Percentiles rank a stretch among this genome's conserved stretches.
These are phyloP conservation scores for Tolmerus cingulatus DNA, from an alignment of 2,888 invertebrate species.

Conservation along the genomic window DNA sequence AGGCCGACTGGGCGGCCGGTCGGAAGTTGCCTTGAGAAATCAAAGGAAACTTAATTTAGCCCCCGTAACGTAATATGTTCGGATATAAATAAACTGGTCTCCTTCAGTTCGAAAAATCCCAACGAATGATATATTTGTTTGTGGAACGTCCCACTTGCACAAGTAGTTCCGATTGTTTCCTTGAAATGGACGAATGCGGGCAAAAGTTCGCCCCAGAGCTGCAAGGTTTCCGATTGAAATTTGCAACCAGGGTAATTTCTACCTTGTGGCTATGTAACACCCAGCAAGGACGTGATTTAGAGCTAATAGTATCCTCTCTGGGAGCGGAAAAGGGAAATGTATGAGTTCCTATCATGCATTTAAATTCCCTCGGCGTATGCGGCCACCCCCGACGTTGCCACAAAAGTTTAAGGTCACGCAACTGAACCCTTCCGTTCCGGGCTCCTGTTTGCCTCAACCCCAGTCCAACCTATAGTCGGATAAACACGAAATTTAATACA, in stretches of 20 bases:
- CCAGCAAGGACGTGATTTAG: conserved; percentile 32
- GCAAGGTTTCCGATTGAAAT: conserved; percentile 26
- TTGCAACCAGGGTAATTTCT: conserved; percentile 19
- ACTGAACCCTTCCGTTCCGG: not conserved
- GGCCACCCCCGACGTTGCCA: not conserved
- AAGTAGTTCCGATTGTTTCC: conserved; percentile 36
- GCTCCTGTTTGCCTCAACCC: not conserved
- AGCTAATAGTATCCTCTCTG: conserved; percentile 36
- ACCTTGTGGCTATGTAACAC: conserved; percentile 18
- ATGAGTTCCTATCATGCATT: conserved; percentile 26
- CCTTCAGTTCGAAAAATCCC: not conserved
- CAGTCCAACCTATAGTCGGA: not conserved
- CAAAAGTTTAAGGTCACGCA: conserved; percentile 36
- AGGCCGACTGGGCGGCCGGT: conserved; percentile 3
- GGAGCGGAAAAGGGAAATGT: conserved; percentile 18
- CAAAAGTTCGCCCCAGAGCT: conserved; percentile 14
- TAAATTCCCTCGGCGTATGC: not conserved
- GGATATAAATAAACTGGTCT: conserved; percentile 3
- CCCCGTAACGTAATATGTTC: not conserved
- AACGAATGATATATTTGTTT: conserved; percentile 5
- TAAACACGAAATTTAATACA: conserved; percentile 12
- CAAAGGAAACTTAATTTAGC: conserved; percentile 14
- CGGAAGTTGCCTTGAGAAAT: conserved; percentile 5
- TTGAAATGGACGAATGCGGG: not conserved
- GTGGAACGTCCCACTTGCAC: not conserved